Evolutionary conservation across 2,113 vertebrate species (phyloP).

Genomic region (Emydura subglobosa): DNA sequence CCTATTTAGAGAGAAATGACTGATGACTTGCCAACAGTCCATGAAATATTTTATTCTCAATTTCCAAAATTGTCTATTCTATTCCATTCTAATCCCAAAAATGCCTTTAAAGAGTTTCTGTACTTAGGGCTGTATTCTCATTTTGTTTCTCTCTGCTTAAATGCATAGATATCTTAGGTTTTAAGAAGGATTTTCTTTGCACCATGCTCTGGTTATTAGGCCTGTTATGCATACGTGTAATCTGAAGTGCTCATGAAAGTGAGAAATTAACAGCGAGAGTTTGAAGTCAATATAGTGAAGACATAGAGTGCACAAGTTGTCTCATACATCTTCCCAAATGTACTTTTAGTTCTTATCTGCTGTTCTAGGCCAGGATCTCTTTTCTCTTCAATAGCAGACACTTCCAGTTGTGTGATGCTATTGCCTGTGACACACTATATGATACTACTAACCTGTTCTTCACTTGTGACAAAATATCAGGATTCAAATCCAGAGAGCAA

Average conservation of each 20-base stretch:
- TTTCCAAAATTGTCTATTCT: constrained; percentile 19
- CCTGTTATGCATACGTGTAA: not conserved
- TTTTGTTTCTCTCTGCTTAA: not conserved
- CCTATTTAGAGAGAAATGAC: constrained; percentile 24
- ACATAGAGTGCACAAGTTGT: not conserved
- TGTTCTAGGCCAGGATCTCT: not conserved
- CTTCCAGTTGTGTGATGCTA: not conserved
- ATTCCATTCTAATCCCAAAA: not conserved
- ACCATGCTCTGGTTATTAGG: not conserved
- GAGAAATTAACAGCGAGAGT: not conserved
- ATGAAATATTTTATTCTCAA: constrained; percentile 48
- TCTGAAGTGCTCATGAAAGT: not conserved
- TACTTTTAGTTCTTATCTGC: not conserved
- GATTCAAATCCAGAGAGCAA: not conserved
- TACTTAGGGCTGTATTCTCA: constrained; percentile 12
- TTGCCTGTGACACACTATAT: not conserved
- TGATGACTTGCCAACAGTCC: constrained; percentile 44
- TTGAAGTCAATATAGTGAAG: not conserved
- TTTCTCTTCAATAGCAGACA: not conserved
- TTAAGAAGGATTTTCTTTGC: not conserved
- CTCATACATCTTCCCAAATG: not conserved
- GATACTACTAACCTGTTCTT: not conserved
- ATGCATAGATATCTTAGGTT: not conserved
- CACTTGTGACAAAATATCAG: rapidly evolving
- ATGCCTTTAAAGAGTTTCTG: constrained; percentile 10